Evolutionary conservation across 1,140 invertebrate species (phyloP).

Genomic region (Drosophila rufa): DNA sequence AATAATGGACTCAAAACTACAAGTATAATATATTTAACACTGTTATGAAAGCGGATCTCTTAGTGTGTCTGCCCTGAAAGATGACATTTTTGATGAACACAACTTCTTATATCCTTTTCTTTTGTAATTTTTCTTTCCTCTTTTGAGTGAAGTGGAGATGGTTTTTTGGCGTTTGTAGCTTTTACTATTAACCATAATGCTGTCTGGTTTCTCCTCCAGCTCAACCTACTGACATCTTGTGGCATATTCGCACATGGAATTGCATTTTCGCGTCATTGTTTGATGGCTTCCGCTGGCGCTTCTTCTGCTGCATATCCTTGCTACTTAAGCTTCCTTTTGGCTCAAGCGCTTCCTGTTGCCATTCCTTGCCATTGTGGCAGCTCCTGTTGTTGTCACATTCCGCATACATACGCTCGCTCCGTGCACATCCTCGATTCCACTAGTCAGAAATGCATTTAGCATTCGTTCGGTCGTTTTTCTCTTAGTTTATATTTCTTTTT

Average conservation of each 20-base stretch:
- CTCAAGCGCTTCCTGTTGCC: slow-evolving; percentile 64
- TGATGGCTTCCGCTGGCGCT: slow-evolving; percentile 70
- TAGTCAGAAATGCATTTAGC: slow-evolving; percentile 59
- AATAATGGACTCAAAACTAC: neutral
- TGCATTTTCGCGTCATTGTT: slow-evolving; percentile 70
- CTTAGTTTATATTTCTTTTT: slow-evolving; percentile 11
- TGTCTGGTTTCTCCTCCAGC: neutral
- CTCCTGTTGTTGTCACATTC: slow-evolving; percentile 38
- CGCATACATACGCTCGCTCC: slow-evolving; percentile 1
- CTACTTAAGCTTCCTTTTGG: slow-evolving; percentile 66
- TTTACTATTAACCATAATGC: slow-evolving; percentile 41
- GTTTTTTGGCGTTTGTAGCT: slow-evolving; percentile 33
- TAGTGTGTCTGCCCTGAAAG: neutral
- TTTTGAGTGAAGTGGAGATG: slow-evolving; percentile 20
- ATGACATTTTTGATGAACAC: slow-evolving; percentile 12
- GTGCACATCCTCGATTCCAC: slow-evolving; percentile 1
- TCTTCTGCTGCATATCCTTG: slow-evolving; percentile 56
- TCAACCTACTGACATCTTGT: slow-evolving; percentile 30
- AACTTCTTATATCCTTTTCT: neutral
- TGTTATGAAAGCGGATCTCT: neutral
- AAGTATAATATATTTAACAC: neutral
- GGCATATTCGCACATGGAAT: slow-evolving; percentile 45
- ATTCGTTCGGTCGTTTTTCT: slow-evolving; percentile 47
- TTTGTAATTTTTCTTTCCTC: slow-evolving; percentile 21
- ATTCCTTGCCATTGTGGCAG: slow-evolving; percentile 41